Evolutionary conservation across 2,888 invertebrate genomes (phyloP).

Genomic region (Antitype chi): DNA sequence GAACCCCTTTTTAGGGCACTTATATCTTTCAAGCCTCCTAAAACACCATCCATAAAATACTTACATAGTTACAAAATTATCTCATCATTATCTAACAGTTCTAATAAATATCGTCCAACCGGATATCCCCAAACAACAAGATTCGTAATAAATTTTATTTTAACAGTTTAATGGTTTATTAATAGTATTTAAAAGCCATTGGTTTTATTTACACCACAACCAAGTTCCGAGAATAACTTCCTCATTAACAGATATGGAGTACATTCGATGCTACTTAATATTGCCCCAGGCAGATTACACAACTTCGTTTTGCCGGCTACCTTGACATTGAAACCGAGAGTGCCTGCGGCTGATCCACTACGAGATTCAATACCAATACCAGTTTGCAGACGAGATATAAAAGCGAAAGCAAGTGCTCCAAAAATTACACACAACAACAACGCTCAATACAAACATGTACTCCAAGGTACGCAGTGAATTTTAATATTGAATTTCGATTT

Average conservation of each 20-base stretch:
- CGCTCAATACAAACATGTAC: conserved; percentile 86
- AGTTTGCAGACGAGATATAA: conserved; percentile 83
- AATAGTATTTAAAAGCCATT: conserved; percentile 11
- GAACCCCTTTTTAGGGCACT: too few species aligned
- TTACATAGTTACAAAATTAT: not conserved
- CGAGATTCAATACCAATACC: conserved; percentile 79
- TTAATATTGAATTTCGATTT: conserved; percentile 44
- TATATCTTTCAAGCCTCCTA: not conserved
- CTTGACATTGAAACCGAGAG: conserved; percentile 86
- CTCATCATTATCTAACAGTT: not conserved
- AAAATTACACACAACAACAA: conserved; percentile 84
- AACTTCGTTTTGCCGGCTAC: conserved; percentile 71
- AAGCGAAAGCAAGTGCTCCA: conserved; percentile 84
- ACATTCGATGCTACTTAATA: conserved; percentile 39
- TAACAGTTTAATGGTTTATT: conserved; percentile 13
- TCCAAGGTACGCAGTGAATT: conserved; percentile 81
- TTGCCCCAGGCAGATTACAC: conserved; percentile 70
- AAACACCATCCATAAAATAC: not conserved
- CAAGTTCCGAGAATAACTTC: conserved; percentile 72
- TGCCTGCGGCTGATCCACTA: conserved; percentile 74
- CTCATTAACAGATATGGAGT: conserved; percentile 57
- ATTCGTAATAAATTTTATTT: conserved; percentile 9
- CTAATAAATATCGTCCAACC: not conserved
- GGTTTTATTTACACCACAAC: conserved; percentile 33
- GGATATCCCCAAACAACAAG: conserved; percentile 6